Percentiles rank a stretch among this genome's conserved stretches.
These are phyloP conservation scores for Ernsta delagoae DNA, from an alignment of 2,888 invertebrate genomes.

Conservation along the genomic window DNA sequence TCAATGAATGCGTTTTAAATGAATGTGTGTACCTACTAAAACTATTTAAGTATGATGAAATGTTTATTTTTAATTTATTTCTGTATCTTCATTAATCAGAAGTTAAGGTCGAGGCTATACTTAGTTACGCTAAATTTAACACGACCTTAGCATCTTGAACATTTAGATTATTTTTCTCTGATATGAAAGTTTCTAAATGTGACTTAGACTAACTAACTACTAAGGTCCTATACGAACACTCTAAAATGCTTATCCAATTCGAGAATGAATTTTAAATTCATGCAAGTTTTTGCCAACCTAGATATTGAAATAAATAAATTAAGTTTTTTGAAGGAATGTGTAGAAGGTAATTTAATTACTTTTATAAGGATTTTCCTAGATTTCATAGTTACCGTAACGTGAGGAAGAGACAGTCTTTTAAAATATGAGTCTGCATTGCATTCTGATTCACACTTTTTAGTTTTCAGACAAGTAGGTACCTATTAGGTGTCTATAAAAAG, in stretches of 20 bases:
- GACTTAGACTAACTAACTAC: neutral
- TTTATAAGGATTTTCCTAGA: no score
- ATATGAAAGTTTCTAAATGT: neutral
- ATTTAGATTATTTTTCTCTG: neutral
- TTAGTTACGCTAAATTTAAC: neutral
- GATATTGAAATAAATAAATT: no score
- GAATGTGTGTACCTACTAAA: slow-evolving; percentile 25
- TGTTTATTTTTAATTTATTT: neutral
- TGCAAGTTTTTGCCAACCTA: no score
- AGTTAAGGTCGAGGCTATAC: no score
- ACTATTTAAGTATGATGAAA: neutral
- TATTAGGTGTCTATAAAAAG: no score
- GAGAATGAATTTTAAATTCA: neutral
- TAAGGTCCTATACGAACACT: neutral
- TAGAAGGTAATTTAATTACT: no score
- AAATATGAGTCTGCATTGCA: no score
- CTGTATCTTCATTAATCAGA: neutral
- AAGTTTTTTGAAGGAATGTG: no score
- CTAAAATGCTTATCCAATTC: neutral
- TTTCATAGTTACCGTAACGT: no score
- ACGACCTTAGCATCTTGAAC: slow-evolving; percentile 7
- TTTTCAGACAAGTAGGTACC: no score
- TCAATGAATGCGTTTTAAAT: slow-evolving; percentile 18
- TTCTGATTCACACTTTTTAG: no score
- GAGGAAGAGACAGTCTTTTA: no score